Percentiles rank a stretch among this genome's conserved stretches.
Evolutionary conservation across 1,140 invertebrate species (phyloP).

Genomic region (Triops cancriformis): DNA sequence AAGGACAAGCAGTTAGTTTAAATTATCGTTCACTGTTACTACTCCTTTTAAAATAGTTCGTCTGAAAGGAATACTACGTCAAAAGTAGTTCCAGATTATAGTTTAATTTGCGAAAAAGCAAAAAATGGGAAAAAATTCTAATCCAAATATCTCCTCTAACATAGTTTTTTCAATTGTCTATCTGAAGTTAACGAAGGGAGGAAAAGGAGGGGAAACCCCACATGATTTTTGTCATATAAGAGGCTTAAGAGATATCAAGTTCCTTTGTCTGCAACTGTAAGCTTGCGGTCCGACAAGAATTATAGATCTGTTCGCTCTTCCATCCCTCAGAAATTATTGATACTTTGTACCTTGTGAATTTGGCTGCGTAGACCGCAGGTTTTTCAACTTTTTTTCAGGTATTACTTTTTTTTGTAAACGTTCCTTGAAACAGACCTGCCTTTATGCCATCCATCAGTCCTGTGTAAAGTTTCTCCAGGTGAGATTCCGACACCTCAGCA

Average conservation of each 20-base stretch:
- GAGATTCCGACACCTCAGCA: slow-evolving; percentile 7
- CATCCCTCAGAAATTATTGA: background rate
- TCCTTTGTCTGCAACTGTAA: slow-evolving; percentile 10
- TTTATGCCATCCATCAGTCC: background rate
- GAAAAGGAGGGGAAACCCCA: background rate
- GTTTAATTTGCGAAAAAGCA: too few relatives aligned
- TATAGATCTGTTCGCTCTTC: background rate
- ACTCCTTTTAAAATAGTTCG: too few relatives aligned
- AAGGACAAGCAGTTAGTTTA: too few relatives aligned
- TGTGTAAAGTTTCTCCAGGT: slow-evolving; percentile 13
- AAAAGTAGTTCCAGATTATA: too few relatives aligned
- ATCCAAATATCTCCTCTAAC: background rate
- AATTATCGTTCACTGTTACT: too few relatives aligned
- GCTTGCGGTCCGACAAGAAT: slow-evolving; percentile 3
- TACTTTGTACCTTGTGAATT: background rate
- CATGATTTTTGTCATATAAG: slow-evolving; percentile 4
- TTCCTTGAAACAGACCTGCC: background rate
- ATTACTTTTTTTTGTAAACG: background rate
- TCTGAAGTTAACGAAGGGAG: background rate
- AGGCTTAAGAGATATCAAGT: background rate
- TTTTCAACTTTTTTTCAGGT: background rate
- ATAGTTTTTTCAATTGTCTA: background rate
- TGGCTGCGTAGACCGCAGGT: background rate
- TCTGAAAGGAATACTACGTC: too few relatives aligned
- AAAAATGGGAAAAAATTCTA: too few relatives aligned